Conservation (phyloP, 2,113 vertebrate genomes). For the Lophochroa leadbeateri region DNA sequence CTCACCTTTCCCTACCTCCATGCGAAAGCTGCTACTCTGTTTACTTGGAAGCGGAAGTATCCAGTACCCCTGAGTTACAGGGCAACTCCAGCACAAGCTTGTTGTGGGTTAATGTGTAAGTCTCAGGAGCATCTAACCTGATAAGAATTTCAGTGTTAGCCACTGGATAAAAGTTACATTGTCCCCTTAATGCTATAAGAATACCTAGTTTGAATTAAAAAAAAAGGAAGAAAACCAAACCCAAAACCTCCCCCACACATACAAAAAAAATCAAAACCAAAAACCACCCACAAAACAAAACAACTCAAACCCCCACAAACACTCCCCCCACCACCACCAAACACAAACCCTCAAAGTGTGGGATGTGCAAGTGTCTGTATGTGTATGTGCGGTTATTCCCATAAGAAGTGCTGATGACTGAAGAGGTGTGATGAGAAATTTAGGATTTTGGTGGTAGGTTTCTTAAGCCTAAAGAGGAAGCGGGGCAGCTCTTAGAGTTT, state of each 20-base stretch:
- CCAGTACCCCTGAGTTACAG: not conserved
- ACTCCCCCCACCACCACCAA: fast-evolving
- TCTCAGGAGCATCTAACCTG: not conserved
- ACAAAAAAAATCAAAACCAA: not conserved
- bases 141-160: not conserved
- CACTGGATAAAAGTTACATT: not conserved
- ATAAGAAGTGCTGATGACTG: not conserved
- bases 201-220: not conserved
- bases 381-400: not conserved
- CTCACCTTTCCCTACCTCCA: not conserved
- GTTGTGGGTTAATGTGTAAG: fast-evolving
- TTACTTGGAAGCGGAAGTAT: not conserved
- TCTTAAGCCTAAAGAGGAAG: not conserved
- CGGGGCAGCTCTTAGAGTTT: not conserved
- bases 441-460: not conserved
- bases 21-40: not conserved
- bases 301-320: not conserved
- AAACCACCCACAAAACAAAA: not conserved
- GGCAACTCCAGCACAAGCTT: not conserved
- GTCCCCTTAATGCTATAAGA: not conserved
- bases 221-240: too few species aligned
- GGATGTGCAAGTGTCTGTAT: not conserved
- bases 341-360: not conserved
- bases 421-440: not conserved
- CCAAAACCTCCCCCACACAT: too few species aligned